A percentile compares a stretch with the other conserved stretches of the same genome.
phyloP scores from a whole-genome alignment of 2,113 vertebrate species.

The Eonycteris spelaea region DNA sequence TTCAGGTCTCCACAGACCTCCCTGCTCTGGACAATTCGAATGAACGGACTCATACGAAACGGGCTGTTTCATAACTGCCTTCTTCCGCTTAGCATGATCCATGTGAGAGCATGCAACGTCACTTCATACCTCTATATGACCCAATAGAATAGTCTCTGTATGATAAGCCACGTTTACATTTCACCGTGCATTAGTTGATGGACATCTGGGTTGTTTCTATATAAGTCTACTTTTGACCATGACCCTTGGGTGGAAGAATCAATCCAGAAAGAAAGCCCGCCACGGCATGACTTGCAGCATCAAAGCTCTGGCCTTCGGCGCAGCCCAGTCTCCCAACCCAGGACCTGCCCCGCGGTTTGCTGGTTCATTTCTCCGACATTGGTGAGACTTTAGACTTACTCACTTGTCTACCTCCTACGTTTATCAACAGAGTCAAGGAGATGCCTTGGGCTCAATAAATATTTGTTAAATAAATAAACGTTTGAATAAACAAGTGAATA shows the following conservation, averaged over 20 bases:
- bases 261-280: background rate
- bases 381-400: background rate
- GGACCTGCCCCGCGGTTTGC: background rate
- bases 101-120: background rate
- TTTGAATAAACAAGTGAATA: background rate
- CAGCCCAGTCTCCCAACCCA: conserved; percentile 28
- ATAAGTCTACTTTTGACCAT: conserved; percentile 5
- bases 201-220: background rate
- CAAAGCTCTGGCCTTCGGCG: background rate
- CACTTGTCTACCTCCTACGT: background rate
- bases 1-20: background rate
- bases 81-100: too few relatives aligned
- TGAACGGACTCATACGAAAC: background rate
- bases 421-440: background rate
- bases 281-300: background rate
- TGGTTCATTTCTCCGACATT: background rate
- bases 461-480: background rate
- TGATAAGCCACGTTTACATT: background rate
- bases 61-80: too few relatives aligned
- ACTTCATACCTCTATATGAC: background rate
- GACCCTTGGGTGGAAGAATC: background rate
- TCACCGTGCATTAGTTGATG: background rate
- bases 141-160: background rate
- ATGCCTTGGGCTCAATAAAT: background rate
- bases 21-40: background rate